Base-by-base conservation (phyloP, 2,113 vertebrate species). In the Euleptes europaea region DNA sequence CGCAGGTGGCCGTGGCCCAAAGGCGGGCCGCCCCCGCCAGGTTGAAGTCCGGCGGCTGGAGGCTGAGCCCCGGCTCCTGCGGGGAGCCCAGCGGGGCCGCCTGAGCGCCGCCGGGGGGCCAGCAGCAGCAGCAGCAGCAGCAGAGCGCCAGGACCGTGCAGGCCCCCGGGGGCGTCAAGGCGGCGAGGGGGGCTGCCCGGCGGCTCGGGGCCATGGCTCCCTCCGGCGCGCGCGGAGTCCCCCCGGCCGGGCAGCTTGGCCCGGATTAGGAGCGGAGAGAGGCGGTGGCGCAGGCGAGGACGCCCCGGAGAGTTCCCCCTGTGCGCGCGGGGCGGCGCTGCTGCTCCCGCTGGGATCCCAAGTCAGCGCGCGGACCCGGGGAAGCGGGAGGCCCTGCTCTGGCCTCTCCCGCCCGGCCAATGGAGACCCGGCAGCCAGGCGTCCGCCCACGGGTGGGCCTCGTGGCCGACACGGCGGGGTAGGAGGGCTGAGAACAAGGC, bases 21-120 rank as follows among this genome's bases (percentile, higher is more conserved):
- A 99, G 96, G 57, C 66, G 71, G 13, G 97, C 94, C 0, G 95
- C 92, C 47, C 95, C 89, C 0, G 97, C 98, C 92, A 99, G 95
- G 95, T 99, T 99, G 93, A 99, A 98, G 90, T 98, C 98, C 54
- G 97, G 97, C 4, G 98, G 98, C 75, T 95, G 97, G 72, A 98
- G 95, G 90, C 96, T 97, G 91, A 95, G 95, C 63, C 92, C 95
- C 86, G 1, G 78, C 83, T 57, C 47, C 6, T 72, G 70, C 38
- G 90, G 66, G 31, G 3, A 66, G 26, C 3, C 35, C 49, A 7
- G 54, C 28, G 5, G 44, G n/a, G 4, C 72, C 17, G 23, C 10
- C 83, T 66, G 76, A 3, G 88, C 71, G 1, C 57, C 44, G 0
- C 31, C n/a, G 15, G 67, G 9, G n/a, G 49, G 51, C 5, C 51